Base-by-base conservation (phyloP, 2,888 invertebrate species). In the Oithona nana region DNA sequence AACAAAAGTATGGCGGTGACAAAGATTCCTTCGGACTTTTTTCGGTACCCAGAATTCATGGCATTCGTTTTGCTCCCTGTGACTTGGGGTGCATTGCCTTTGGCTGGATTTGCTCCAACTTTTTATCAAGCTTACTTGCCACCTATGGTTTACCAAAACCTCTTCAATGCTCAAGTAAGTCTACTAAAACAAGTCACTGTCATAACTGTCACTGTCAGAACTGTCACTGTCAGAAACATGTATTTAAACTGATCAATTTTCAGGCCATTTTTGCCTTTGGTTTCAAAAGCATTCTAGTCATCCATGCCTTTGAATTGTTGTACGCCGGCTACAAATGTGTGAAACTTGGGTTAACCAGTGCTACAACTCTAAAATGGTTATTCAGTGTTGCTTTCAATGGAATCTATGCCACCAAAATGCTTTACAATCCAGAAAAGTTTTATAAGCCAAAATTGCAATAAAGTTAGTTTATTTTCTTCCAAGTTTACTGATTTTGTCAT, bases 401-500 rank as follows among this genome's bases (percentile, higher is more conserved):
- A 39, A 16, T 39, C 16, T 39, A 11, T 39, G 39, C 39, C 16
- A 6, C 16, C 8, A 39, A 39, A 16, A 39, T 39, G 39, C 39
- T 39, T 6, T 16, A 39, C 16, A 16, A 39, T 6, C 39, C 39
- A 11, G 39, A 39, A 16, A 39, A 39, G 39, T 39, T 39, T 39
- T 39, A 39, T 16, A 39, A 39, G 39, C n/a, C n/a, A n/a, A n/a
- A n/a, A n/a, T n/a, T n/a, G n/a, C n/a, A n/a, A n/a, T n/a, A 54
- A 3, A 1, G 1, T 1, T 3, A n/a, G n/a, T n/a, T 48, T 22
- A 28, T 3, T 24, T 54, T 26, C 62, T 26, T 16, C 62, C 81
- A 65, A 69, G 71, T 67, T 75, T 77, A 64, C 78, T 80, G 11
- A 83, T 78, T 69, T 88, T 87, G 54, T 83, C 84, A 68, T 86